phyloP scores from a whole-genome alignment of 2,113 vertebrate species.

The Thunnus maccoyii region DNA sequence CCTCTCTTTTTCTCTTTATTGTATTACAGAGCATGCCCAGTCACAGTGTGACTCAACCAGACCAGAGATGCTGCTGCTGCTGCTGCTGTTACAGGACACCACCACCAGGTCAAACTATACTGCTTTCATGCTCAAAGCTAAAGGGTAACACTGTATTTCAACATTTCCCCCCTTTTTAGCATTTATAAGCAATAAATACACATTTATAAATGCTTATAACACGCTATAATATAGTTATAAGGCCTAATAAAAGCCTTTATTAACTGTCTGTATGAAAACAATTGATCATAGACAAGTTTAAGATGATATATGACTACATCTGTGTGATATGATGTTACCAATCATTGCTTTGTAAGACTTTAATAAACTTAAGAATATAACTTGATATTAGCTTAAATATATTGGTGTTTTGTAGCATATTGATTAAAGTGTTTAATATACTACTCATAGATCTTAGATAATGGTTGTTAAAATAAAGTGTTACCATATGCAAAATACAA shows the following conservation, averaged over 20 bases:
- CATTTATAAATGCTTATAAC: neutral
- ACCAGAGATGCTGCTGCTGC: slow-evolving; percentile 4
- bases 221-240: neutral
- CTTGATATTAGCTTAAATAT: neutral
- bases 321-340: no score
- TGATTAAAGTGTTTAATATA: neutral
- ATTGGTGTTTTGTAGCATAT: no score
- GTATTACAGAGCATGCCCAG: slow-evolving; percentile 61
- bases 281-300: no score
- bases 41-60: slow-evolving; percentile 66
- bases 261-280: no score
- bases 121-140: neutral
- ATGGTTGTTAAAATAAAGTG: no score
- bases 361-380: no score
- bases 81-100: slow-evolving; percentile 34
- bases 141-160: neutral
- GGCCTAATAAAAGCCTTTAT: no score
- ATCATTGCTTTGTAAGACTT: no score
- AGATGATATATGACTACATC: no score
- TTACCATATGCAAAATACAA: no score
- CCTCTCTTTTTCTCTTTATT: slow-evolving; percentile 32
- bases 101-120: slow-evolving; percentile 16
- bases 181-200: neutral
- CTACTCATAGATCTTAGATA: neutral
- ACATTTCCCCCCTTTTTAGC: no score